Percentiles rank a stretch among this genome's conserved stretches.
These are phyloP conservation scores for Amblyopsis hoosieri DNA, from an alignment of 2,797 vertebrate species.

Conservation along the genomic window DNA sequence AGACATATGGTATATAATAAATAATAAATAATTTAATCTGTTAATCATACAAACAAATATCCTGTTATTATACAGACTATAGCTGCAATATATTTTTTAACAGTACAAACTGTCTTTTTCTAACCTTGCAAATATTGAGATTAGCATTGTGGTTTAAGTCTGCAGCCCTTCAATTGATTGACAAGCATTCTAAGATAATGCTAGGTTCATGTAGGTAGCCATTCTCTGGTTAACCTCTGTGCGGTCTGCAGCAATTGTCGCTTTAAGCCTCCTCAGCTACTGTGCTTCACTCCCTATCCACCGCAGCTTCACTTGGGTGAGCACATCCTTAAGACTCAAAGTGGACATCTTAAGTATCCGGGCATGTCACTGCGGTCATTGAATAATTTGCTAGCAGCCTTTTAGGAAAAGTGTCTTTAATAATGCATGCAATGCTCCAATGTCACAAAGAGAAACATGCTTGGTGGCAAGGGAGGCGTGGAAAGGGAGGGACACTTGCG, in stretches of 20 bases:
- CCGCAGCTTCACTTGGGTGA: constrained; percentile 44
- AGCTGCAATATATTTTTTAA: too few relatives aligned
- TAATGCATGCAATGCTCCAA: constrained; percentile 77
- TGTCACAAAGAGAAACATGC: constrained; percentile 63
- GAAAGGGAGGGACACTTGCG: not conserved
- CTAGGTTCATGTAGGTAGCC: not conserved
- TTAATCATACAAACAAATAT: too few relatives aligned
- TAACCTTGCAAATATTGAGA: not conserved
- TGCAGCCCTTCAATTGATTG: not conserved
- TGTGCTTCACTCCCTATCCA: constrained; percentile 3
- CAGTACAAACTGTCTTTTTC: not conserved
- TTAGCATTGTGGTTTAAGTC: not conserved
- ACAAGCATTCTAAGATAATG: not conserved
- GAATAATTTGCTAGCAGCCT: constrained; percentile 74
- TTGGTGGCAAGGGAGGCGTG: constrained; percentile 42
- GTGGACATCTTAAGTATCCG: constrained; percentile 69
- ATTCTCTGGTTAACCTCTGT: not conserved
- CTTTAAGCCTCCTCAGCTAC: constrained; percentile 21
- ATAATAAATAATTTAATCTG: too few relatives aligned
- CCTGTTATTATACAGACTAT: too few relatives aligned
- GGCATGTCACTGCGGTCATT: constrained; percentile 69
- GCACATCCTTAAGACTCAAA: constrained; percentile 50
- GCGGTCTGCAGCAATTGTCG: not conserved
- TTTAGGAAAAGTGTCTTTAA: constrained; percentile 83
- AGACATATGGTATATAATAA: too few relatives aligned